These are phyloP conservation scores for Equus quagga DNA, from an alignment of 2,113 vertebrate species.

Conservation along the genomic window DNA sequence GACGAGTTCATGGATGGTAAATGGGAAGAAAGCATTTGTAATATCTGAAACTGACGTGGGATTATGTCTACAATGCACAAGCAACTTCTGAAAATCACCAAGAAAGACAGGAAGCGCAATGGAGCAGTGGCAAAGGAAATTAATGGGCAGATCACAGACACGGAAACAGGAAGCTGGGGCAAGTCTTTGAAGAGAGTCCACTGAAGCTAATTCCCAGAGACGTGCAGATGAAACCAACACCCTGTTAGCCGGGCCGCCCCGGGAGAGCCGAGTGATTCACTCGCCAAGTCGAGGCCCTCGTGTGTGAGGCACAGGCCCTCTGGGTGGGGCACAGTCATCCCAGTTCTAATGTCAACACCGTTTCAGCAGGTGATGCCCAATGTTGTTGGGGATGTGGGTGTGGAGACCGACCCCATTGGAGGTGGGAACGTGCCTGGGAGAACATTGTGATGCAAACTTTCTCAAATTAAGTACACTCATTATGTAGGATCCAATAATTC, in stretches of 20 bases:
- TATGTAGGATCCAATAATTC: background rate
- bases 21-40: background rate
- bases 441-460: background rate
- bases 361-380: background rate
- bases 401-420: background rate
- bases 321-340: too few species aligned
- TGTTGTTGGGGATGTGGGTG: background rate
- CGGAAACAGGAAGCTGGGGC: accelerated
- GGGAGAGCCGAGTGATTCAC: background rate
- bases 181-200: background rate
- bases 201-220: background rate
- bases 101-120: background rate
- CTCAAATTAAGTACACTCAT: background rate
- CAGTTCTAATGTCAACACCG: background rate
- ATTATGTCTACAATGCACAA: background rate
- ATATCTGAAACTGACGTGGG: background rate
- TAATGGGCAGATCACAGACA: background rate
- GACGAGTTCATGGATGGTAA: background rate
- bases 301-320: background rate
- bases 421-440: background rate
- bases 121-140: background rate
- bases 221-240: background rate
- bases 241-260: accelerated
- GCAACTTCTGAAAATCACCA: background rate
- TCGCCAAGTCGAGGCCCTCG: background rate